Percentiles rank a stretch among this genome's conserved stretches.
Evolutionary conservation across 2,888 invertebrate genomes (phyloP).

Genomic region (Drosophila emarginata): DNA sequence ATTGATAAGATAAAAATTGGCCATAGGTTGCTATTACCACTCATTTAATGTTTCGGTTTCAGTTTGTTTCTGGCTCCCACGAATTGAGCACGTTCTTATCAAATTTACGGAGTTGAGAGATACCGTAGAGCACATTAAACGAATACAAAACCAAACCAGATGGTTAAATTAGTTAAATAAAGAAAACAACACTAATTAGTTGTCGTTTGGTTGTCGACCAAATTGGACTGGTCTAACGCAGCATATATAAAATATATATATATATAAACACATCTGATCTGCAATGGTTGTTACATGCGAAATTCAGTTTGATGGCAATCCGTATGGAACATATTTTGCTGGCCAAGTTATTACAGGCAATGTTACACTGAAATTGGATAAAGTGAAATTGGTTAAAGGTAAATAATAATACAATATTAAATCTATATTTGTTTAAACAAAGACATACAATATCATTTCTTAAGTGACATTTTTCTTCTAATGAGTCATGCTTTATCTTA

Average conservation of each 20-base stretch:
- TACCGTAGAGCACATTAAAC: too few relatives aligned
- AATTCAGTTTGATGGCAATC: constrained; percentile 79
- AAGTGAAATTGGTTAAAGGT: constrained; percentile 69
- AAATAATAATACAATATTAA: constrained; percentile 9
- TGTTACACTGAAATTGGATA: constrained; percentile 67
- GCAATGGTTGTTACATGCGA: constrained; percentile 76
- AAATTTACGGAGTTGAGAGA: constrained; percentile 8
- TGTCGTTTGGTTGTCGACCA: constrained; percentile 48
- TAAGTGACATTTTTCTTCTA: background rate
- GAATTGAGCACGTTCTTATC: constrained; percentile 29
- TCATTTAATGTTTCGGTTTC: constrained; percentile 46
- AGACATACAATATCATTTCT: background rate
- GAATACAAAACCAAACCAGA: constrained; percentile 23
- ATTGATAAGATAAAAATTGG: constrained; percentile 61
- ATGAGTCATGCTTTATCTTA: constrained; percentile 67
- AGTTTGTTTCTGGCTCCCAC: constrained; percentile 53
- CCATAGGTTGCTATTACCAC: constrained; percentile 25
- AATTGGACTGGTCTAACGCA: constrained; percentile 21
- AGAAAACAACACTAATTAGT: constrained; percentile 44
- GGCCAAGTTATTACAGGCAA: constrained; percentile 76
- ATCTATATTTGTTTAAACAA: background rate
- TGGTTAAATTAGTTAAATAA: constrained; percentile 9
- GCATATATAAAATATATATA: background rate
- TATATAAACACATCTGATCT: constrained; percentile 11
- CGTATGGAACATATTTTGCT: constrained; percentile 76